These are phyloP conservation scores for Rhombomys opimus DNA, from an alignment of 2,113 vertebrate species.

Conservation along the genomic window DNA sequence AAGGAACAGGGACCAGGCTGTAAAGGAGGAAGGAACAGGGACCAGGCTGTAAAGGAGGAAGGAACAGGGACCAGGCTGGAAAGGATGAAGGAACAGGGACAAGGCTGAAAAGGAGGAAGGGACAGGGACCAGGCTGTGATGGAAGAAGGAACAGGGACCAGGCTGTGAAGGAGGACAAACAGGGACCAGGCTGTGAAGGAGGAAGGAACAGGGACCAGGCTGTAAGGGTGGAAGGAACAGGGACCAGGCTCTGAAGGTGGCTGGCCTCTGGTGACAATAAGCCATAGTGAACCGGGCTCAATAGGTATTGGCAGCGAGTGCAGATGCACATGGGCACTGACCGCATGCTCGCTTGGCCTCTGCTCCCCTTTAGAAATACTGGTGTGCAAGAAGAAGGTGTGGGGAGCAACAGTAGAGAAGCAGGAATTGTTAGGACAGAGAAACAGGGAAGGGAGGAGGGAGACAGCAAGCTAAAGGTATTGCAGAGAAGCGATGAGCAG, in stretches of 20 bases:
- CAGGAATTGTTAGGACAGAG: not conserved
- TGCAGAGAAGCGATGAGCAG: not conserved
- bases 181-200: no score
- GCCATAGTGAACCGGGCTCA: not conserved
- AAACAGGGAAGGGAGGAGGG: not conserved
- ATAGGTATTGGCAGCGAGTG: no score
- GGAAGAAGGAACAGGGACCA: not conserved
- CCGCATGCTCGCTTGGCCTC: not conserved
- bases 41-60: no score
- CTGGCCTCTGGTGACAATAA: not conserved
- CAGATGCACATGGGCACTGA: not conserved
- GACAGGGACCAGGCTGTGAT: no score
- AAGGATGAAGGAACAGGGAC: no score
- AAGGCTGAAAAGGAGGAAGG: no score
- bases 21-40: no score
- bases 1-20: no score
- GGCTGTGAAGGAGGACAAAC: not conserved
- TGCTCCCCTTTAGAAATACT: not conserved
- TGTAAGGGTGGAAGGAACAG: no score
- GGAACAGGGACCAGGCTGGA: not conserved
- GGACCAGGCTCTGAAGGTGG: not conserved
- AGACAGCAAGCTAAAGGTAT: not conserved
- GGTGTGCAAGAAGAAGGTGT: not conserved
- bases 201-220: no score
- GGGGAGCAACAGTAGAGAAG: not conserved